Base-by-base conservation (phyloP, 2,797 vertebrate genomes). In the Adelosebastes latens region DNA sequence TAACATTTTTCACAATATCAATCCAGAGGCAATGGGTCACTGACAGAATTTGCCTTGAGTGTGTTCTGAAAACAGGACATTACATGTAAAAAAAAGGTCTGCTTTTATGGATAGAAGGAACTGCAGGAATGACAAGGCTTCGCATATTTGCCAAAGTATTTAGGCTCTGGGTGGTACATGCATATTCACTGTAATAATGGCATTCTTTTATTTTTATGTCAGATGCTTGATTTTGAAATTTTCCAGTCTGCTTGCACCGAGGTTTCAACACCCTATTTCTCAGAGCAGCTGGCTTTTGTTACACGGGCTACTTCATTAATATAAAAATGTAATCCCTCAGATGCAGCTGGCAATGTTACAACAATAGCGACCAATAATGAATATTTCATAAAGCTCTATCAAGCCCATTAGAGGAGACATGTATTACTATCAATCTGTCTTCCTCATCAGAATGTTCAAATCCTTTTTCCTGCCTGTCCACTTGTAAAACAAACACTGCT, bases 401-500 rank as follows among this genome's bases (percentile, higher is more conserved):
- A 82, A 82, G 72, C 76, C 85, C 82, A 90, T 90, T 86, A 87
- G 79, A 88, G 61, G 58, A 80, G 82, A 56, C 85, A 56, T 79
- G 86, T 79, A 74, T 87, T 87, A 82, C 80, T 65, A 87, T 90
- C 86, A 84, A 82, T 92, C 89, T 84, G 85, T 92, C 87, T 82
- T 87, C 77, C 74, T 87, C 86, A 90, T 94, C 87, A 87, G 65
- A 92, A 89, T 86, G 84, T 91, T 91, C 85, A 91, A 93, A 91
- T 88, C 88, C 76, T 77, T 91, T 85, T 85, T 61, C 59, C 85
- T 86, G 92, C 80, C 72, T 85, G 85, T 92, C 92, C 91, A 90
- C 84, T 89, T 88, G 88, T 91, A 87, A 94, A 92, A 93, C 93
- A 94, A 95, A 95, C 85, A 92, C 74, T 76, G 79, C 74, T 79